These are phyloP conservation scores for Cyanocitta stelleri DNA, from an alignment of 2,113 vertebrate genomes.

Conservation along the genomic window DNA sequence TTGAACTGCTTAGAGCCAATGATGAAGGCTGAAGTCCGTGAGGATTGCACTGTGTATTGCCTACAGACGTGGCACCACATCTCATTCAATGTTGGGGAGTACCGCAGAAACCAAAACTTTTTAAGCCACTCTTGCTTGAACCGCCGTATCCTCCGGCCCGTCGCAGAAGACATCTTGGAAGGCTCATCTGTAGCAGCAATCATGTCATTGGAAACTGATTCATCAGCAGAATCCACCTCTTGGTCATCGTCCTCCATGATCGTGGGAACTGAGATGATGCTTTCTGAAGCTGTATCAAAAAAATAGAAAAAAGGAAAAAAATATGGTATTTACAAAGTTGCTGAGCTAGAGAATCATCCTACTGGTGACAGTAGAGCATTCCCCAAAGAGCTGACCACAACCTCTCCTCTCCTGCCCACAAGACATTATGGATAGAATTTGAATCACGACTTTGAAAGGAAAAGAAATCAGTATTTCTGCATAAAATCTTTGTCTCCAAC, in stretches of 20 bases:
- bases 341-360: neutral
- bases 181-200: constrained; percentile 83
- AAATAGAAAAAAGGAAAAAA: neutral
- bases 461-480: neutral
- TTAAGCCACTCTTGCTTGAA: constrained; percentile 98
- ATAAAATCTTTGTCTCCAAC: neutral
- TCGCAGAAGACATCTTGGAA: constrained; percentile 79
- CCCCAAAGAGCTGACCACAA: neutral
- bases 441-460: neutral
- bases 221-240: constrained; percentile 92
- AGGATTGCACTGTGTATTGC: constrained; percentile 95
- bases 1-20: constrained; percentile 97
- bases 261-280: constrained; percentile 80
- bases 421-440: neutral
- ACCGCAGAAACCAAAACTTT: constrained; percentile 97
- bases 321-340: neutral
- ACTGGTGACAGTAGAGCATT: neutral
- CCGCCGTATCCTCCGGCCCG: constrained; percentile 85
- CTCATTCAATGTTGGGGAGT: constrained; percentile 91
- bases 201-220: constrained; percentile 87
- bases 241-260: constrained; percentile 90
- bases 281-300: constrained; percentile 80
- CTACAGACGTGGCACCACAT: constrained; percentile 99
- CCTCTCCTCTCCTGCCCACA: neutral
- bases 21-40: constrained; percentile 94